Evolutionary conservation across 2,797 vertebrate species (phyloP).

Genomic region (Parauchenoglanis punctatus): DNA sequence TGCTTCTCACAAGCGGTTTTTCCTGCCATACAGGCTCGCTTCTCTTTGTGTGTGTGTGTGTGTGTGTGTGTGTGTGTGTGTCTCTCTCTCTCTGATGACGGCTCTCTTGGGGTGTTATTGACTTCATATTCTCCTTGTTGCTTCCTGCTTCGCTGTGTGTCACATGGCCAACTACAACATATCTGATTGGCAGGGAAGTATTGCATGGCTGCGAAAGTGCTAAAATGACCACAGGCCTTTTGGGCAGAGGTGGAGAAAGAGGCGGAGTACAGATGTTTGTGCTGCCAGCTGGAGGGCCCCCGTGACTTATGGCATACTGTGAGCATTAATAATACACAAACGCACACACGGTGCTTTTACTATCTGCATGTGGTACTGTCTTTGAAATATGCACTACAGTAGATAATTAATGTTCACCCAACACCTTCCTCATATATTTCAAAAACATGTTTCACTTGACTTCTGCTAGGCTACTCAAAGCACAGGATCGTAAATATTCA

Average conservation of each 20-base stretch:
- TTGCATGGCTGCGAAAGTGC: conserved; percentile 29
- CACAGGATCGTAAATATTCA: neutral
- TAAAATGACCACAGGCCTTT: conserved; percentile 49
- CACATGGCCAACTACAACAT: conserved; percentile 65
- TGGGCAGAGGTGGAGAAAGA: conserved; percentile 54
- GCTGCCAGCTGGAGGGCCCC: conserved; percentile 50
- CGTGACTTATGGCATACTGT: conserved; percentile 37
- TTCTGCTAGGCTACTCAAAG: neutral
- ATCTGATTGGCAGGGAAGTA: conserved; percentile 66
- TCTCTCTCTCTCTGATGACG: conserved; percentile 31
- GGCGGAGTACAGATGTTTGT: conserved; percentile 39
- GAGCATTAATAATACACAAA: conserved; percentile 32
- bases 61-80: no score
- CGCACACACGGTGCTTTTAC: neutral
- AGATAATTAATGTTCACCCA: neutral
- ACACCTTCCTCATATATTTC: neutral
- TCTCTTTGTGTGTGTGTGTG: conserved; percentile 18
- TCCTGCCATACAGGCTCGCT: conserved; percentile 49
- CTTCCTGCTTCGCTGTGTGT: conserved; percentile 72
- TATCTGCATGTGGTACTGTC: neutral
- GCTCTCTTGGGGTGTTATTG: conserved; percentile 63
- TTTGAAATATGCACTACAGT: neutral
- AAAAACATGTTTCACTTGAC: neutral
- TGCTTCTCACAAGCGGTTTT: conserved; percentile 35
- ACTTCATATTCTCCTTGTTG: conserved; percentile 67